Conservation (phyloP, 2,797 vertebrate species). For the Cetoscarus ocellatus region DNA sequence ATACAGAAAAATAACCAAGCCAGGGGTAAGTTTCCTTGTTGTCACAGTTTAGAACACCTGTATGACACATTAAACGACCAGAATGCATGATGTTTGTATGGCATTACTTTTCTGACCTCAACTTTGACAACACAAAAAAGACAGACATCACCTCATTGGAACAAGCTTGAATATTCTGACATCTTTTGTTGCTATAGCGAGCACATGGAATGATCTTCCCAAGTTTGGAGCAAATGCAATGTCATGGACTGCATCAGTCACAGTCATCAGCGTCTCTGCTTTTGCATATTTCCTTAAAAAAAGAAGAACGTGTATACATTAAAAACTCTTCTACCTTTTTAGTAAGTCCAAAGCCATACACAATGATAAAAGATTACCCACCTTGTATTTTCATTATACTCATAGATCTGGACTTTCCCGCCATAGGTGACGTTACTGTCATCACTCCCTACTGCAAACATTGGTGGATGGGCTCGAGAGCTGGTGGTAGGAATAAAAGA, state of each 20-base stretch:
- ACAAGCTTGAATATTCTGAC: conserved; percentile 97
- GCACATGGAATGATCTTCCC: conserved; percentile 96
- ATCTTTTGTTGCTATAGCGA: conserved; percentile 98
- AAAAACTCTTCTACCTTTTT: background rate
- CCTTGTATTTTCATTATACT: conserved; percentile 99
- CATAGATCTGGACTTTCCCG: conserved; percentile 98
- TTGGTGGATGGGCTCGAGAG: conserved; percentile 94
- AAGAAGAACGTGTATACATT: background rate
- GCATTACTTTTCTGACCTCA: background rate
- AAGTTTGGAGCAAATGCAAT: conserved; percentile 97
- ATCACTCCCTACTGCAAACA: conserved; percentile 98
- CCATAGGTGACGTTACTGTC: conserved; percentile 92
- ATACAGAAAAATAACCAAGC: background rate
- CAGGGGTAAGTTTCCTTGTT: background rate
- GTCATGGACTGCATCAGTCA: conserved; percentile 96
- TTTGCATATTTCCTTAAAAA: conserved; percentile 93
- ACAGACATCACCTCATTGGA: conserved; percentile 89
- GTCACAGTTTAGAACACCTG: background rate
- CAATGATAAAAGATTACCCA: conserved; percentile 31
- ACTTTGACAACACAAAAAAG: background rate
- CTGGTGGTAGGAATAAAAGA: conserved; percentile 67
- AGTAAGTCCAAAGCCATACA: background rate
- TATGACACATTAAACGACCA: background rate
- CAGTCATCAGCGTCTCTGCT: conserved; percentile 95
- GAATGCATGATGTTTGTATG: too few species aligned